A percentile compares a stretch with the other conserved stretches of the same genome.
Evolutionary conservation across 2,888 invertebrate species (phyloP).

Genomic region (Abscondita cerata): DNA sequence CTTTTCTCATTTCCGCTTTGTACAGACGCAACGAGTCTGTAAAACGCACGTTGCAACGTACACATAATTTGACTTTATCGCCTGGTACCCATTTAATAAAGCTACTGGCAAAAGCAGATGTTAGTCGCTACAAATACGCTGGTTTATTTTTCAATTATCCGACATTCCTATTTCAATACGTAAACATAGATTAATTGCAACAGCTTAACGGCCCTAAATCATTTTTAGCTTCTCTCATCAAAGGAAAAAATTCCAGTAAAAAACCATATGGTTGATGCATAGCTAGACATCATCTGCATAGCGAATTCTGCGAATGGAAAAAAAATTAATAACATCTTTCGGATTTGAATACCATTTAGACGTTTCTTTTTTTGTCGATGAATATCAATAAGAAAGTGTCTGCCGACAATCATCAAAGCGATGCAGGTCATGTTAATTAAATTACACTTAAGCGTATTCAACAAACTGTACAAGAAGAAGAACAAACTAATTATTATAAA

Average conservation of each 20-base stretch:
- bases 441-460: no score
- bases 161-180: conserved; percentile 12
- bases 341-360: no score
- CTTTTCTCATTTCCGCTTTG: conserved; percentile 34
- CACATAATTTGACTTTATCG: conserved; percentile 33
- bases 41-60: conserved; percentile 25
- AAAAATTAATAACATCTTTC: no score
- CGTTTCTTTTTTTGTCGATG: no score
- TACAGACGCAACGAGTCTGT: conserved; percentile 21
- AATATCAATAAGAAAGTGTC: no score
- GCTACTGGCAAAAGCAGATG: conserved; percentile 29
- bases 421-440: no score
- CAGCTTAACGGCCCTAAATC: conserved; percentile 1
- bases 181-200: conserved; percentile 13
- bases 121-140: conserved; percentile 19
- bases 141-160: conserved; percentile 30
- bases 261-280: conserved; percentile 3
- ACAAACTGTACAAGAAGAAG: no score
- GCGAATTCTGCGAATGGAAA: conserved; percentile 1
- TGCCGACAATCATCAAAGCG: no score
- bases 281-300: conserved; percentile 8
- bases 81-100: conserved; percentile 28
- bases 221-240: background rate
- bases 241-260: background rate
- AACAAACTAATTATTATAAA: no score